These are phyloP conservation scores for Brachionus rubens DNA, from an alignment of 1,140 invertebrate species.

Conservation along the genomic window DNA sequence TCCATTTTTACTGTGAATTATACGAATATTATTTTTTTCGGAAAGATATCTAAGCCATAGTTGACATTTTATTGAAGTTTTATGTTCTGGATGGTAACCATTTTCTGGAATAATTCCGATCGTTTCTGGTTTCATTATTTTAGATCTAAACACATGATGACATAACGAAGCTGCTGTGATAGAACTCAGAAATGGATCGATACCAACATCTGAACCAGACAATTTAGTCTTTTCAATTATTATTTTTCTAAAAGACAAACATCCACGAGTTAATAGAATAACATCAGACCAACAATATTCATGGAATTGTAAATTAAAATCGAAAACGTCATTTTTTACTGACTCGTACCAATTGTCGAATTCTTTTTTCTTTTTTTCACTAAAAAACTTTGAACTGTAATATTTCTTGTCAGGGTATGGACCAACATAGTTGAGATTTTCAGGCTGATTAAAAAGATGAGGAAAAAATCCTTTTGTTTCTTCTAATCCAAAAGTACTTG, in stretches of 20 bases:
- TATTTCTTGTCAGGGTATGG: not conserved
- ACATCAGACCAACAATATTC: not conserved
- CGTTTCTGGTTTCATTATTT: not conserved
- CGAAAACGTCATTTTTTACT: conserved; percentile 22
- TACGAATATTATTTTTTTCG: not conserved
- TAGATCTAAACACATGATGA: conserved; percentile 17
- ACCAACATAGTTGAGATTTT: conserved; percentile 44
- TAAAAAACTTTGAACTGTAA: not conserved
- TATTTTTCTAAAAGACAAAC: too few species aligned
- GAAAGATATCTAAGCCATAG: conserved; percentile 44
- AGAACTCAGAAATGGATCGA: too few species aligned
- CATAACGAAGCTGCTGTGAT: not conserved
- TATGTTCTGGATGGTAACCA: conserved; percentile 30
- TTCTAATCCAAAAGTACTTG: too few species aligned
- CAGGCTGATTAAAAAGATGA: too few species aligned
- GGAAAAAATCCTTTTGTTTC: too few species aligned
- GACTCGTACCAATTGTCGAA: conserved; percentile 27
- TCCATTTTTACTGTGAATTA: not conserved
- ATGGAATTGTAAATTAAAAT: conserved; percentile 22
- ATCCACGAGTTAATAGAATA: too few species aligned
- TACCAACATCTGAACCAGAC: too few species aligned
- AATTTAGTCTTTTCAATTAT: too few species aligned
- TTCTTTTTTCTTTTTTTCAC: not conserved
- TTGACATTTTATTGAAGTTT: not conserved
- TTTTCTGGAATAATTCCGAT: conserved; percentile 35